Base-by-base conservation (phyloP, 2,797 vertebrate genomes). In the Manis javanica region DNA sequence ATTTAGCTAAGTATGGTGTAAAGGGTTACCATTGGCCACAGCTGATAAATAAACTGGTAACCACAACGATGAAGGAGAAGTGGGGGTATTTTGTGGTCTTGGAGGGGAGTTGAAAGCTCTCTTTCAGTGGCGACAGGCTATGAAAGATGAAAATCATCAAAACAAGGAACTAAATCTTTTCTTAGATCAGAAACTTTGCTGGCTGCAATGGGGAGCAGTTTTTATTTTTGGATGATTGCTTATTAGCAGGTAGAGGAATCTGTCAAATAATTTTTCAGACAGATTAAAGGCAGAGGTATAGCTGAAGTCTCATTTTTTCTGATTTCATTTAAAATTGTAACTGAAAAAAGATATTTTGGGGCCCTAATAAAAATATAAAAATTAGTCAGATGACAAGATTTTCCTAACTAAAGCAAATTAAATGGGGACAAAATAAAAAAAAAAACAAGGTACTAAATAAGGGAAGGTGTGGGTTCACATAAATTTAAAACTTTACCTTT, bases 21-120 rank as follows among this genome's bases (percentile, higher is more conserved):
- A 98, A 98, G 90, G 97, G 94, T 95, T 95, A 87, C 92, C 94
- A 87, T 96, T 98, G 96, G 97, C 98, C 98, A 98, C 98, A 98
- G 97, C 96, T 98, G 97, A 98, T 98, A 98, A 98, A 98, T 90
- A 98, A 98, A 97, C 98, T 98, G 97, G 94, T 96, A 98, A 98
- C 98, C 98, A 97, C 98, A 98, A 87, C 42, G 97, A 97, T 68
- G 96, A 96, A 83, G 84, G 87, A 91, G 86, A 94, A 84, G 95
- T 95, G 84, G 97, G 95, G 91, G 87, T 96, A 97, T 97, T 98
- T 98, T 98, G 98, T 90, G 97, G 98, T 98, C 93, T 92, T 77
- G 57, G 94, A 34, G 98, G 97, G 91, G 97, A 98, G 98, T 82
- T 98, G 98, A 98, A 98, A 97, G 98, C 95, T 97, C 95, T 95